phyloP scores from a whole-genome alignment of 2,888 invertebrate genomes.

The Cantharis nigra region DNA sequence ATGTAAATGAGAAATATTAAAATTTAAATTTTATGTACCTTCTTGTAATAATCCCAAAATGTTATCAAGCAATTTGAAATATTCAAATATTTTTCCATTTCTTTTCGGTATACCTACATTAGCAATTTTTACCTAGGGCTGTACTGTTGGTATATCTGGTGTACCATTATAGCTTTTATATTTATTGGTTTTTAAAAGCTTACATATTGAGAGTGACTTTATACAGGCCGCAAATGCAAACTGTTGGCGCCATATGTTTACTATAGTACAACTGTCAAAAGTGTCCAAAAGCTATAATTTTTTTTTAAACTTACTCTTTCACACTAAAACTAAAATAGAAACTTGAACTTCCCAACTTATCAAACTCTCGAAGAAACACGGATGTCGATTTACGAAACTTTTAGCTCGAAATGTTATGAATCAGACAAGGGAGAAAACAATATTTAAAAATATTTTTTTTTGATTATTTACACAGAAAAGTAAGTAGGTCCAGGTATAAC shows the following conservation, averaged over 20 bases:
- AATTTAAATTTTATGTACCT: not conserved
- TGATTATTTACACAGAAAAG: not conserved
- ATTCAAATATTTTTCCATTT: not conserved
- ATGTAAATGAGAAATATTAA: not conserved
- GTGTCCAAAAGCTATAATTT: conserved; percentile 15
- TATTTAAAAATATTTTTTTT: not conserved
- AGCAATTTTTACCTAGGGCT: not conserved
- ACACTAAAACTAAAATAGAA: not conserved
- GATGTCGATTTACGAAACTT: not conserved
- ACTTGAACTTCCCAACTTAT: not conserved
- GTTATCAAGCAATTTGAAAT: not conserved
- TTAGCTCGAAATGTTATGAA: not conserved
- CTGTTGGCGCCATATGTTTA: conserved; percentile 37
- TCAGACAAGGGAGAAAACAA: not conserved
- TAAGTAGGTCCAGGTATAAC: too few species aligned
- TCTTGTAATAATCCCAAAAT: not conserved
- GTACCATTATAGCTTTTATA: conserved; percentile 31
- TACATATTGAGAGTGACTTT: conserved; percentile 35
- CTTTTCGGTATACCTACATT: not conserved
- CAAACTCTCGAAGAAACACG: not conserved
- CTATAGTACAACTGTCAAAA: conserved; percentile 33
- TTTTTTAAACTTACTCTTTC: not conserved
- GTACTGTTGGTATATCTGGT: not conserved
- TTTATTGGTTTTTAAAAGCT: conserved; percentile 44
- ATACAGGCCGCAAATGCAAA: conserved; percentile 32